Percentiles rank a stretch among this genome's conserved stretches.
phyloP scores from a whole-genome alignment of 2,888 invertebrate genomes.

The Lottia scabra region DNA sequence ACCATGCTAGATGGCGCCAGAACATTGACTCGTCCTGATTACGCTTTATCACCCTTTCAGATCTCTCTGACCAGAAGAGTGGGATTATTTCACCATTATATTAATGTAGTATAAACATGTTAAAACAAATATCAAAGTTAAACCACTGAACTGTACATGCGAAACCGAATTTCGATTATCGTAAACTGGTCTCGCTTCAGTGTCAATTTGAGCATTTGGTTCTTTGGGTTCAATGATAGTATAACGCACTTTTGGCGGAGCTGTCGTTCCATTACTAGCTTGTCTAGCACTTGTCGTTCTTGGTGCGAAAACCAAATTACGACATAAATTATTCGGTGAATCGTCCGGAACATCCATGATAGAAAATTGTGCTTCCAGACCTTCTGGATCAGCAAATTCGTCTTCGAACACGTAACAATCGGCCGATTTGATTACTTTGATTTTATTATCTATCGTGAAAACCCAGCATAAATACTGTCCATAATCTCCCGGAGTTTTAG shows the following conservation, averaged over 20 bases:
- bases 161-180: neutral
- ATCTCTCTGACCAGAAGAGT: too few species aligned
- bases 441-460: constrained; percentile 38
- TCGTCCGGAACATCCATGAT: constrained; percentile 4
- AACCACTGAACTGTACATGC: neutral
- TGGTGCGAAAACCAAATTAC: neutral
- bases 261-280: constrained; percentile 6
- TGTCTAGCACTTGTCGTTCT: neutral
- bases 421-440: constrained; percentile 27
- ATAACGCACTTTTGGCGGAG: constrained; percentile 5
- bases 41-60: too few species aligned
- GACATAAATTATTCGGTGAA: neutral
- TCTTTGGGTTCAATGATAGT: neutral
- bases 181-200: neutral
- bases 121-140: neutral
- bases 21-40: too few species aligned
- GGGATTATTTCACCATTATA: too few species aligned
- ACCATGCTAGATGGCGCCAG: too few species aligned
- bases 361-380: constrained; percentile 5
- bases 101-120: too few species aligned
- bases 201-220: neutral
- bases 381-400: constrained; percentile 9
- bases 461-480: constrained; percentile 50
- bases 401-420: constrained; percentile 19
- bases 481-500: constrained; percentile 2